A percentile compares a stretch with the other conserved stretches of the same genome.
These are phyloP conservation scores for Helobdella robusta DNA, from an alignment of 2,888 invertebrate genomes.

Conservation along the genomic window DNA sequence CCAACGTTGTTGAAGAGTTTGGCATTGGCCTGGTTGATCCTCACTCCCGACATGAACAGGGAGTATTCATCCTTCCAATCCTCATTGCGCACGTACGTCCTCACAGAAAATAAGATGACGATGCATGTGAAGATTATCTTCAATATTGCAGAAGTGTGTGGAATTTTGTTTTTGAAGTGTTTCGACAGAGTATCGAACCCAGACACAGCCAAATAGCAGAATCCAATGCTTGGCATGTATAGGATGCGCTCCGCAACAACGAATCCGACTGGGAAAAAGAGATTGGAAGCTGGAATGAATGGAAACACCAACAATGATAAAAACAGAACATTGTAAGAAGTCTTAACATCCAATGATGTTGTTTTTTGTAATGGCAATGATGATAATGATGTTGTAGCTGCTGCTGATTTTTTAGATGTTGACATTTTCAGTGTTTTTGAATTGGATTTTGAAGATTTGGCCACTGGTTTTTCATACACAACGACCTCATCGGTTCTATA, in stretches of 20 bases:
- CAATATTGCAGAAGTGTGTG: neutral
- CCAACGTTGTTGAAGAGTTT: constrained; percentile 95
- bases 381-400: neutral
- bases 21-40: constrained; percentile 74
- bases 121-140: neutral
- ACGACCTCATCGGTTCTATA: constrained; percentile 51
- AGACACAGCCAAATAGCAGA: constrained; percentile 79
- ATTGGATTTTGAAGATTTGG: constrained; percentile 5
- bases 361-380: neutral
- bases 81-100: constrained; percentile 10
- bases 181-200: constrained; percentile 44
- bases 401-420: neutral
- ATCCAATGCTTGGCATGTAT: constrained; percentile 95
- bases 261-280: constrained; percentile 94
- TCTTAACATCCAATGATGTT: neutral
- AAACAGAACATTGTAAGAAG: constrained; percentile 54
- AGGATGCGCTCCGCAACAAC: constrained; percentile 89
- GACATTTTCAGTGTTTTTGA: neutral
- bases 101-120: constrained; percentile 3
- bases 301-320: constrained; percentile 77
- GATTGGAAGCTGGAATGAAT: constrained; percentile 87
- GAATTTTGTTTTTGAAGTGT: neutral
- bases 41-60: constrained; percentile 81
- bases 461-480: neutral
- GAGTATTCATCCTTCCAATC: constrained; percentile 61